Conservation (phyloP, 2,888 invertebrate genomes). For the Lissonota sp. region DNA sequence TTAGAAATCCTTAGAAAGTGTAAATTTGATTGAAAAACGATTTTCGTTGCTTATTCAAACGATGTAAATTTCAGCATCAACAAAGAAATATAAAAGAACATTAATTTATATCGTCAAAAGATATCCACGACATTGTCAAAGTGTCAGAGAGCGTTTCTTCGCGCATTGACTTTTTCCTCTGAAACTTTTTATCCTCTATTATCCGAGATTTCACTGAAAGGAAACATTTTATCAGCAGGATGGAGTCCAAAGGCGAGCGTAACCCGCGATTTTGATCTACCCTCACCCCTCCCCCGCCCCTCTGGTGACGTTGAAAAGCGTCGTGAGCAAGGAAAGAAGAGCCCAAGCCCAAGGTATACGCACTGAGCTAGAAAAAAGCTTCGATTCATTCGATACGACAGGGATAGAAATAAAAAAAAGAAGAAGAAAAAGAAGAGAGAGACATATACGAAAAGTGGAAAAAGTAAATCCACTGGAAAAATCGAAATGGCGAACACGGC, state of each 20-base stretch:
- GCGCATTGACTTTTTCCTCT: background rate
- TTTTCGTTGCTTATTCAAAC: too few relatives aligned
- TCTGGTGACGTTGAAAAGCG: slow-evolving; percentile 68
- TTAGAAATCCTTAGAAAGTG: too few relatives aligned
- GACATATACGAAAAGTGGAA: slow-evolving; percentile 45
- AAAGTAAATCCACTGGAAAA: slow-evolving; percentile 20
- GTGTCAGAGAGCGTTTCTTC: too few relatives aligned
- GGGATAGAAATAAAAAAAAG: slow-evolving; percentile 33
- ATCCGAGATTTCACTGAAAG: slow-evolving; percentile 8
- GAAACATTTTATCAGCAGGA: slow-evolving; percentile 70
- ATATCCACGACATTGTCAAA: too few relatives aligned
- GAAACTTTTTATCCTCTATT: background rate
- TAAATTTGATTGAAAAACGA: too few relatives aligned
- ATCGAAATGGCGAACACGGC: slow-evolving; percentile 94
- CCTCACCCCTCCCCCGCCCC: slow-evolving; percentile 60
- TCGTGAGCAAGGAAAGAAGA: slow-evolving; percentile 23
- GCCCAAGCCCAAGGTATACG: background rate
- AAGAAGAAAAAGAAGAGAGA: background rate
- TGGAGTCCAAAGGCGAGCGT: slow-evolving; percentile 76
- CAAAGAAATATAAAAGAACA: too few relatives aligned
- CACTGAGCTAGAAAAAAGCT: slow-evolving; percentile 20
- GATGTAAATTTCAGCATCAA: too few relatives aligned
- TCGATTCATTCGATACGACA: slow-evolving; percentile 10
- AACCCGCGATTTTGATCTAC: slow-evolving; percentile 62
- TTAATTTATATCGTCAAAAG: too few relatives aligned